phyloP scores from a whole-genome alignment of 2,797 vertebrate species.

The Potorous gilbertii region DNA sequence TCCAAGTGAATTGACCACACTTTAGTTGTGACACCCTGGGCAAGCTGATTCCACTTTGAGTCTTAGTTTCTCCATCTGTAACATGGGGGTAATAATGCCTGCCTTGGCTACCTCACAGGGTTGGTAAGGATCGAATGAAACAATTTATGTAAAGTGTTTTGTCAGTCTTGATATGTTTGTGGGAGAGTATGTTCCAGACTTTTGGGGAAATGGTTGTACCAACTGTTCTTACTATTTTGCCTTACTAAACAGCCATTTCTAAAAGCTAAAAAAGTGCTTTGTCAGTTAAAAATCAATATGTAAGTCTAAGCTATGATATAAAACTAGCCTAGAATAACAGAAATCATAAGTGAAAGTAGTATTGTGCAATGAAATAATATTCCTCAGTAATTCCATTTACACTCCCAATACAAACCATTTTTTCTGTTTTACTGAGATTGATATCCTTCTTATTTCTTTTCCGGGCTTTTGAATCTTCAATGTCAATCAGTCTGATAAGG shows the following conservation, averaged over 20 bases:
- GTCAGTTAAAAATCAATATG: background rate
- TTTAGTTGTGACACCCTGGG: background rate
- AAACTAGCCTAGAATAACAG: background rate
- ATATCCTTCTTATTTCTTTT: slow-evolving; percentile 94
- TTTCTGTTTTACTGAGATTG: slow-evolving; percentile 98
- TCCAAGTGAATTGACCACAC: background rate
- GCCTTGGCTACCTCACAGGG: background rate
- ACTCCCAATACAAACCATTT: slow-evolving; percentile 89
- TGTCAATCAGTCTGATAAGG: slow-evolving; percentile 96
- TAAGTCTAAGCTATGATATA: background rate
- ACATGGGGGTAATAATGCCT: background rate
- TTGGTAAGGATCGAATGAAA: background rate
- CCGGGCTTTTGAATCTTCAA: slow-evolving; percentile 92
- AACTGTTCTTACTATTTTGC: background rate
- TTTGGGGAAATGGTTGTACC: background rate
- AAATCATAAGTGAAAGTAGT: background rate
- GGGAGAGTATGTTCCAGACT: background rate
- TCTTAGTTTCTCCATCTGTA: background rate
- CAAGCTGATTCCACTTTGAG: background rate
- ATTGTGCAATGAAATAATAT: background rate
- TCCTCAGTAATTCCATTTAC: background rate
- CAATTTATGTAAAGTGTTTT: background rate
- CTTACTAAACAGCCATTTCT: background rate
- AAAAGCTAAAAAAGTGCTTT: background rate
- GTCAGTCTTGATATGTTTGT: background rate